Evolutionary conservation across 1,140 invertebrate species (phyloP), one percentile per base, ranked within the genome.

Genomic region (Drosophila ananassae): DNA sequence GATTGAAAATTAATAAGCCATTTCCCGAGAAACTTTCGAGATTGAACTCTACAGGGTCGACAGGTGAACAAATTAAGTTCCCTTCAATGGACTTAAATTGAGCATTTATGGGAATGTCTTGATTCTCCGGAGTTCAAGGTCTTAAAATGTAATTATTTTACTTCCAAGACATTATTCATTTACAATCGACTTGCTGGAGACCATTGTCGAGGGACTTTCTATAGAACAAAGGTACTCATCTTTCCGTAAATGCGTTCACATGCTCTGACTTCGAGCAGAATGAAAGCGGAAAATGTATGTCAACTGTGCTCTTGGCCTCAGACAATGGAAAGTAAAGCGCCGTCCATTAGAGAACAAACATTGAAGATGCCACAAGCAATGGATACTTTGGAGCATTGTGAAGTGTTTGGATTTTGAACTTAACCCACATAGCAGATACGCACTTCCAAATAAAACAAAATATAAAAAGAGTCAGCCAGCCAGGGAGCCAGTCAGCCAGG

Each of bases 311-410:
- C 73, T 77, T 46, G 37, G 44, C 28, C 48, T 22, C 81, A 60
- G 55, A 85, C 81, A 84, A 84, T 77, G 63, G 80, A 84, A 84
- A 84, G 81, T 85, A 66, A 77, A 85, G 81, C 44, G 77, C 78
- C 72, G 52, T 74, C 80, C 82, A 81, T 81, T 87, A 73, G 73
- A 80, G 62, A 72, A 73, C 59, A 73, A 80, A 83, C 63, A 69
- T 55, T 60, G 61, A 32, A 47, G 59, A 48, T 74, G 60, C 71
- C 72, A 57, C 37, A 61, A 30, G 75, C 58, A 44, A 79, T 71
- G 41, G 81, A 85, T 84, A 81, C 60, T 62, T 71, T 80, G 67
- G 32, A 60, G 64, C 55, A 61, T 47, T 69, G 51, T 73, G 12
- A 55, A 84, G 64, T 83, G 80, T 79, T 82, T 78, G 71, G 54